Base-by-base conservation (phyloP, 2,888 invertebrate genomes). In the Drosophila testacea region DNA sequence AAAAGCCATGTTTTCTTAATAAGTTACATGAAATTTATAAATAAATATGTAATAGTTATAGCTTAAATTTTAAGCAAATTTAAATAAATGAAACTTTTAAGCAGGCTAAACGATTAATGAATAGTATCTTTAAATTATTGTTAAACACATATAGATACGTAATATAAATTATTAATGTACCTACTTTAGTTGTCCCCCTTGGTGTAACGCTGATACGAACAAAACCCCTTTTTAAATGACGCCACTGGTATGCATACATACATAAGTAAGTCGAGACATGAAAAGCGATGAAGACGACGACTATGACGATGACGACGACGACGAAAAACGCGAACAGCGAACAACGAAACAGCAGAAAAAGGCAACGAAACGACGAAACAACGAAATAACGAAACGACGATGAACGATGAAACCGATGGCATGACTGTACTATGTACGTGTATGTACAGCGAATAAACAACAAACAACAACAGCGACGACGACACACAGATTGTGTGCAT, bases 351-450 rank as follows among this genome's bases (percentile, higher is more conserved):
- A 65, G 70, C 82, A 59, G 66, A 60, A 61, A 73, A 65, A 66
- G 36, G 63, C 65, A 41, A 48, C 56, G 64, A 72, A 71, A 59
- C 52, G 16, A 42, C 44, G 44, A 50, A 51, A 27, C 50, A 42
- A 60, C 51, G 56, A 60, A 50, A 66, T 57, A 67, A 81, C 80
- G 87, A 81, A 80, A 69, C 65, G 62, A 79, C 72, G 83, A 79
- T 82, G 9, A 32, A 32, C 32, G 32, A 32, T 32, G 82, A 81
- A 85, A 77, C 73, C 73, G 83, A 85, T 79, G 83, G 77, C 77
- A 79, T 75, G 79, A 77, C 77, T 80, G 78, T 78, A 80, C 77
- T 74, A 64, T 65, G 60, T 67, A 69, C 44, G 46, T 64, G 44
- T 44, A 39, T 42, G 42, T 52, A 64, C 66, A 51, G 47, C 70